phyloP scores from a whole-genome alignment of 2,888 invertebrate genomes.

The Amphipyra tragopoginis region DNA sequence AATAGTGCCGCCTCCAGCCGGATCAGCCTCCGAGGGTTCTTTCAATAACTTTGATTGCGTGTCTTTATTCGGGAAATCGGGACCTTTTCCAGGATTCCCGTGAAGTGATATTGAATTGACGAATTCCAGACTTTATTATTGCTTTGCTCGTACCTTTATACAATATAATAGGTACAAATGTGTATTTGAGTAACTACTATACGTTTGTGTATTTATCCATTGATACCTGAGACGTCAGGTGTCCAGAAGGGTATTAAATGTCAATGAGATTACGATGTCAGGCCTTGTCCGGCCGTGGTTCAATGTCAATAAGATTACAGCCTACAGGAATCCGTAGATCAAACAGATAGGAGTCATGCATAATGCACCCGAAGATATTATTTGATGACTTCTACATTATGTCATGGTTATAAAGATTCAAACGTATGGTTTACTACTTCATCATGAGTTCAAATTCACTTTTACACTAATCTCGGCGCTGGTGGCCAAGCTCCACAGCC shows the following conservation, averaged over 20 bases:
- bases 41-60: conserved; percentile 72
- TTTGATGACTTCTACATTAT: no score
- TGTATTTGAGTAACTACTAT: neutral
- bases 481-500: no score
- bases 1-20: conserved; percentile 55
- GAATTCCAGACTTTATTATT: conserved; percentile 47
- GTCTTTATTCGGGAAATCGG: conserved; percentile 62
- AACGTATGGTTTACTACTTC: no score
- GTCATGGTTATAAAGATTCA: no score
- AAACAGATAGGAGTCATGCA: neutral
- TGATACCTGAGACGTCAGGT: conserved; percentile 31
- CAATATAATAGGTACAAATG: conserved; percentile 4
- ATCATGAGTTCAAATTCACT: no score
- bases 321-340: conserved; percentile 19
- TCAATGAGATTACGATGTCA: conserved; percentile 37
- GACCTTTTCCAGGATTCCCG: conserved; percentile 60
- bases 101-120: conserved; percentile 64
- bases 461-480: no score
- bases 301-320: conserved; percentile 38
- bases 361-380: neutral
- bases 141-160: conserved; percentile 17
- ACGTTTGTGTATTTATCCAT: neutral
- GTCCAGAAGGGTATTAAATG: conserved; percentile 28
- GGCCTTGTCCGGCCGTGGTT: conserved; percentile 6
- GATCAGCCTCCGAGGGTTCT: conserved; percentile 45